Percentiles rank a stretch among this genome's conserved stretches.
phyloP scores from a whole-genome alignment of 1,140 invertebrate species.

The Yoshiicerus persimilis region DNA sequence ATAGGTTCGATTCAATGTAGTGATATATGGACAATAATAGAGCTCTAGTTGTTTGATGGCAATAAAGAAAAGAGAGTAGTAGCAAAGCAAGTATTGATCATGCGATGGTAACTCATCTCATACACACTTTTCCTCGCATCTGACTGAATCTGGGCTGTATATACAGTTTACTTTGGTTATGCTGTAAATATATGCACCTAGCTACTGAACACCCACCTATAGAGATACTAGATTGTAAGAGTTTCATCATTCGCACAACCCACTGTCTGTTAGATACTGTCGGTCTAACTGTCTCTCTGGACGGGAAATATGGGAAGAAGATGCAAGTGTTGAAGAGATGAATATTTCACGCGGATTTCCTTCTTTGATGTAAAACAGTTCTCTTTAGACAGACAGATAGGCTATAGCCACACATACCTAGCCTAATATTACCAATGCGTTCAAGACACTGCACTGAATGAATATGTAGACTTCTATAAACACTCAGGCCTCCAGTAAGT shows the following conservation, averaged over 20 bases:
- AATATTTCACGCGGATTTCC: slow-evolving; percentile 47
- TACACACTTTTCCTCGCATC: background rate
- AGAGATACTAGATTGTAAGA: no score
- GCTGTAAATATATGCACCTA: background rate
- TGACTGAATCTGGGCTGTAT: background rate
- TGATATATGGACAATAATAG: slow-evolving; percentile 17
- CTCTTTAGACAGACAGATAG: background rate
- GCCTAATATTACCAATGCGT: background rate
- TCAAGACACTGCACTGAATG: background rate
- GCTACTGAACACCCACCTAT: no score
- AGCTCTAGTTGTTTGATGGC: background rate
- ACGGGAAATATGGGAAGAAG: slow-evolving; percentile 13
- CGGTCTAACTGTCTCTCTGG: background rate
- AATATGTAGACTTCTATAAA: background rate
- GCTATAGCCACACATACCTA: background rate
- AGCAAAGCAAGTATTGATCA: slow-evolving; percentile 11
- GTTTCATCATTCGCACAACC: background rate
- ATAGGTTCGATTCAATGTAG: background rate
- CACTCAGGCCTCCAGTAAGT: background rate
- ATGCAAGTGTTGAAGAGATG: slow-evolving; percentile 46
- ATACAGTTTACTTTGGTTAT: background rate
- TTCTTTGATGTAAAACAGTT: slow-evolving; percentile 26
- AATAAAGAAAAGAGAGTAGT: background rate
- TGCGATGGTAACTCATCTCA: background rate
- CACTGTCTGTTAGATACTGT: background rate